Conservation (phyloP, 2,113 vertebrate genomes). For the Antechinus flavipes region DNA sequence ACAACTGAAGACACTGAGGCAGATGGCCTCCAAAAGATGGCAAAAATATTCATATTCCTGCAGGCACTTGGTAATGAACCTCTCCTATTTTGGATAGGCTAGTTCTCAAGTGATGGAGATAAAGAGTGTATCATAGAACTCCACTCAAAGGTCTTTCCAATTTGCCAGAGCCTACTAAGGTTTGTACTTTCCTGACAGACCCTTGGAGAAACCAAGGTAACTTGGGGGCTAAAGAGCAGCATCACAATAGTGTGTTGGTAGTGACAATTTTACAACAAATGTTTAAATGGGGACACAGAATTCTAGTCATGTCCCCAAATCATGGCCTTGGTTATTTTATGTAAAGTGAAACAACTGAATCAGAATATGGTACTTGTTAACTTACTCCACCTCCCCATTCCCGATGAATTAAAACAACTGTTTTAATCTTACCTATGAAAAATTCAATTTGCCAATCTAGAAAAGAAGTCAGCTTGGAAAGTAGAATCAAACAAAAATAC, state of each 20-base stretch:
- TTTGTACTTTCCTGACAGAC: background rate
- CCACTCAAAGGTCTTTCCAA: background rate
- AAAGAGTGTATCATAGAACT: background rate
- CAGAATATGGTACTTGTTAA: background rate
- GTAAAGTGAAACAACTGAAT: conserved; percentile 41
- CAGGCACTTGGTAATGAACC: background rate
- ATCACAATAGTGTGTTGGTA: background rate
- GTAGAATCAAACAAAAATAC: conserved; percentile 30
- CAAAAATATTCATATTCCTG: background rate
- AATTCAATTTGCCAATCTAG: conserved; percentile 18
- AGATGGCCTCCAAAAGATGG: background rate
- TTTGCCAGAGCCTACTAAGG: background rate
- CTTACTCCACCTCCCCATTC: background rate
- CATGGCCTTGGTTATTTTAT: conserved; percentile 23
- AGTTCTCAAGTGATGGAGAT: background rate
- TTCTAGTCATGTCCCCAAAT: background rate
- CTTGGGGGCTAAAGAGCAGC: background rate
- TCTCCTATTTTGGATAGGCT: background rate
- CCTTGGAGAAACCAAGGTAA: background rate
- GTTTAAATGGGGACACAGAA: background rate
- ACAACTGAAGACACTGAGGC: background rate
- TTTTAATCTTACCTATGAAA: background rate
- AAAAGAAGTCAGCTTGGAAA: conserved; percentile 11
- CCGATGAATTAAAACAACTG: conserved; percentile 21
- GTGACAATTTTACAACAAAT: background rate